phyloP scores from a whole-genome alignment of 1,140 invertebrate species.

The Drosophila arawakana region DNA sequence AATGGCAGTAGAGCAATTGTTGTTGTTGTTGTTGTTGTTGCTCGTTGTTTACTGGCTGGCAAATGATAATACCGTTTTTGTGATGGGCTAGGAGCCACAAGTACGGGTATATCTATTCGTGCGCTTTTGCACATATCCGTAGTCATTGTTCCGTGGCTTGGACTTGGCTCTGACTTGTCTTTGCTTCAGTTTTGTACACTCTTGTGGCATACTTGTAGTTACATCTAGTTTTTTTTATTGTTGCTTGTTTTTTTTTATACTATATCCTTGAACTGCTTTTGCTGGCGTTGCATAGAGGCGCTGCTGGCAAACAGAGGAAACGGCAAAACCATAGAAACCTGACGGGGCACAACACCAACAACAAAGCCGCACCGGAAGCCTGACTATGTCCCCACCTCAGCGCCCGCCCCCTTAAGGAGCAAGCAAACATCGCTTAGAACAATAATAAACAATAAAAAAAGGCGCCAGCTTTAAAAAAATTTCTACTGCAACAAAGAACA shows the following conservation, averaged over 20 bases:
- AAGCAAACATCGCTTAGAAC: constrained; percentile 74
- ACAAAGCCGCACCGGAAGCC: constrained; percentile 62
- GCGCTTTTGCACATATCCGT: constrained; percentile 21
- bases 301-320: constrained; percentile 35
- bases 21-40: not conserved
- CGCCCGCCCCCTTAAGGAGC: constrained; percentile 2
- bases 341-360: constrained; percentile 65
- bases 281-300: constrained; percentile 33
- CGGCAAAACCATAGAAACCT: constrained; percentile 73
- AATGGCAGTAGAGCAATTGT: constrained; percentile 35
- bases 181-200: too few relatives aligned
- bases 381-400: constrained; percentile 18
- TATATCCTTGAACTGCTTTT: constrained; percentile 78
- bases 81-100: not conserved
- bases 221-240: too few relatives aligned
- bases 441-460: constrained; percentile 76
- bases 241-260: too few relatives aligned
- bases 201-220: constrained; percentile 22
- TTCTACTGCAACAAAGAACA: not conserved
- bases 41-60: constrained; percentile 17
- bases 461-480: constrained; percentile 39
- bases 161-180: constrained; percentile 13
- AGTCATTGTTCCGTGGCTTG: constrained; percentile 30
- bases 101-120: not conserved
- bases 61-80: constrained; percentile 75